Base-by-base conservation (phyloP, 2,113 vertebrate genomes). In the Xyliphius kryptos region DNA sequence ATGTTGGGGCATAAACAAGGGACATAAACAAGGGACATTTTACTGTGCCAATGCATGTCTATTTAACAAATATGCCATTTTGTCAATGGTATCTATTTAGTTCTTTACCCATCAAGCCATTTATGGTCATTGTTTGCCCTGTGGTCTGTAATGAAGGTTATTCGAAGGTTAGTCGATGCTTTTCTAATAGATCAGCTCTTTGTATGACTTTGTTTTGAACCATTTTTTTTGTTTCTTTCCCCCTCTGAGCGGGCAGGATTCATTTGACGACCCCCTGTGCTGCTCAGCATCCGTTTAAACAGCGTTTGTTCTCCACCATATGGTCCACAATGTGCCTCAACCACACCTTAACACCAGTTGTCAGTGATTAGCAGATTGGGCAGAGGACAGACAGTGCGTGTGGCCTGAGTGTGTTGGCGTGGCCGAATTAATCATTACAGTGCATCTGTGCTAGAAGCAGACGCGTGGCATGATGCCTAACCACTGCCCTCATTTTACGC, bases 371-470 rank as follows among this genome's bases (percentile, higher is more conserved):
- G 69, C 69, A 67, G 67, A 70, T 58, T 63, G 60, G 81, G 81
- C 57, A 53, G 47, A 67, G 67, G 53, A 68, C 60, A 50, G 74
- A 67, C 19, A 47, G 60, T 22, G 40, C 48, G 61, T 55, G 62
- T 63, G 70, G 51, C 16, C 51, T 41, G 53, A 26, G 58, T 60
- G 67, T 37, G 21, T 60, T 36, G 20, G 65, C 41, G 38, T 17
- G 40, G 50, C 56, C 59, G 69, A 55, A 72, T 66, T 63, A 69
- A 73, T 64, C 54, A 66, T 68, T 52, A 32, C 20, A 21, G 62
- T 73, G 81, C 88, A 88, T 89, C 88, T 88, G 88, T 80, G 84
- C 76, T 62, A 72, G 77, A 78, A 82, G 82, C 51, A 67, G 81
- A 74, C 81, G 3, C 0, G 74, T 87, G 86, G 86, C 88, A 78